Evolutionary conservation across 2,888 invertebrate species (phyloP), one percentile per base, ranked within the genome.

Genomic region (Keiferia lycopersicella): DNA sequence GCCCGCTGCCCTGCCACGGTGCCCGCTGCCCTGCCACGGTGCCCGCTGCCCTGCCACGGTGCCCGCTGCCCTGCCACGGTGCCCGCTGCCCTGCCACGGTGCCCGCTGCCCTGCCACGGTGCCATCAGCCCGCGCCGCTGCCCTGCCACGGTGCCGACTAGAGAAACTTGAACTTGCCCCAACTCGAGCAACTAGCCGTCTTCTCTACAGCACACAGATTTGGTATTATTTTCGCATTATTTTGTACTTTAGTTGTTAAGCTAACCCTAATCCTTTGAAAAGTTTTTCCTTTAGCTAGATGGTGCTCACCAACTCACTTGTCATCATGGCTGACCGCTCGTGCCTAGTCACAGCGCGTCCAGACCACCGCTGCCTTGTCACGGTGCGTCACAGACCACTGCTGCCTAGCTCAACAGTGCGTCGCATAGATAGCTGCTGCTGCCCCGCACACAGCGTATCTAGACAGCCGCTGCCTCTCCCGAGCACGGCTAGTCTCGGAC

Each of bases 361-460:
- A 11, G 39, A 18, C 53, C 59, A 51, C 45, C 39, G 63, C 66
- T 65, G 61, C 20, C 63, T 18, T 57, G 63, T 48, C 61, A 51
- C 56, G 22, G 61, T 30, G 45, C 50, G 10, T 38, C 39, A 4
- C 3, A 4, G n/a, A 30, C 48, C 64, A 61, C 65, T 34, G 65
- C 65, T 64, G 67, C 58, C 62, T 18, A 22, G 61, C 48, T 61
- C n/a, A n/a, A 53, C 61, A 59, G 64, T 41, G 53, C 57, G 62
- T 61, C 65, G 64, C 65, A 16, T 2, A 20, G 22, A 16, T 14
- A 11, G 38, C 61, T 26, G 51, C 61, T 12, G 61, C 61, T 50
- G 62, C 20, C 62, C n/a, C 14, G 41, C 11, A 20, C 63, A 67
- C 64, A 62, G 64, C 53, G 62, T 53, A 58, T 41, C 50, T 50